Base-by-base conservation (phyloP, 1,140 invertebrate species). In the Mya arenaria region DNA sequence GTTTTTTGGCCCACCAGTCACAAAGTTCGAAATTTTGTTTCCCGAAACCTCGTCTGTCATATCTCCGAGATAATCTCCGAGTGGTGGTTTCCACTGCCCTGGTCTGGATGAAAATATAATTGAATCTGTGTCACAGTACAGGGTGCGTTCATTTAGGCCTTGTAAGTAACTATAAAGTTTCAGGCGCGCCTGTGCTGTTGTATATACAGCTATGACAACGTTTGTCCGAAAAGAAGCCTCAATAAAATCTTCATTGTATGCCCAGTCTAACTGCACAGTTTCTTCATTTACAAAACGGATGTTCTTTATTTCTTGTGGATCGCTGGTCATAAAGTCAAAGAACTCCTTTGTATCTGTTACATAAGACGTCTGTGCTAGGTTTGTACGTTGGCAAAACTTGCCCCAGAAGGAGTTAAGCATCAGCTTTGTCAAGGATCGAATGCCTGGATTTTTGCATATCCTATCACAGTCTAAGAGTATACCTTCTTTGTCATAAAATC, bases 41-140 rank as follows among this genome's bases (percentile, higher is more conserved):
- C 41, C 55, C 13, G 58, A 39, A 62, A 60, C 66, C 55, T 71
- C 66, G 55, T 71, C 66, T 10, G 66, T 71, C 34, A 71, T 30
- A 55, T 71, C 66, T 13, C 41, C 41, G 5, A 52, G 66, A n/a
- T 39, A 68, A 39, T 68, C 65, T 4, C 36, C 65, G 13, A 68
- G 39, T 3, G 13, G 34, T 10, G 65, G 65, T 25, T 68, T 68
- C 23, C 3, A 4, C 44, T 68, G 34, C 44, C 65, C 65, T 23
- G 5, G 34, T 63, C 36, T 63, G 23, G 60, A 87, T 36, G 66
- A 88, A 93, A 28, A 93, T 89, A 8, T 90, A 66, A 10, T 72
- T 85, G 81, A 71, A 71, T 93, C 92, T 13, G 92, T 94, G 69
- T 93, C 93, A 58, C 84, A 92, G 74, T 93, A 93, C 6, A 93